A percentile compares a stretch with the other conserved stretches of the same genome.
phyloP scores from a whole-genome alignment of 64 coral and sea anemone genomes.

The Pocillopora damicornis region DNA sequence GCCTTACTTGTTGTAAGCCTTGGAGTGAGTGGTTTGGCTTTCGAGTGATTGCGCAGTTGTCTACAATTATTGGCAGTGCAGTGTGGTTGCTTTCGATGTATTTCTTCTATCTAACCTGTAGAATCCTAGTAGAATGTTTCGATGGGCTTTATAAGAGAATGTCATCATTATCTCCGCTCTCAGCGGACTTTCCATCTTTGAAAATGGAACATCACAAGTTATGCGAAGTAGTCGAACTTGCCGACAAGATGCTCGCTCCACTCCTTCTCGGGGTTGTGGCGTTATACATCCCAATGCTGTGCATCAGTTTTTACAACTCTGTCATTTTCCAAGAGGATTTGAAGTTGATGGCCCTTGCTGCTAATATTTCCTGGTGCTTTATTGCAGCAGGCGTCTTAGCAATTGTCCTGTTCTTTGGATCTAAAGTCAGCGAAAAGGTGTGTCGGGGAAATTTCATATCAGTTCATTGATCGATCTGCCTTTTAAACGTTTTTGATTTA shows the following conservation, averaged over 20 bases:
- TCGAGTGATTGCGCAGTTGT: not conserved
- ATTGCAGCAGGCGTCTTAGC: not conserved
- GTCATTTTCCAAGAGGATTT: not conserved
- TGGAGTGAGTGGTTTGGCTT: conserved; percentile 16
- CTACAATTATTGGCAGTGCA: not conserved
- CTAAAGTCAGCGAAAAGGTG: conserved; percentile 21
- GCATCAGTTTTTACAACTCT: not conserved
- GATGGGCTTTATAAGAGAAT: not conserved
- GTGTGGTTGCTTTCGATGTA: not conserved
- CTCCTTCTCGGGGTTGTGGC: not conserved
- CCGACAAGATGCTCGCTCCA: not conserved
- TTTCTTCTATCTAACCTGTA: not conserved
- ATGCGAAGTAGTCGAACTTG: not conserved
- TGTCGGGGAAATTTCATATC: not conserved
- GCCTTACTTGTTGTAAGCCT: not conserved
- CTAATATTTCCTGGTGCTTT: not conserved
- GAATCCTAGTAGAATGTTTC: not conserved
- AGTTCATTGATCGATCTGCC: not conserved
- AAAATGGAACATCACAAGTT: not conserved
- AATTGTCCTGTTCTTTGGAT: not conserved
- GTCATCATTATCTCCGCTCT: not conserved
- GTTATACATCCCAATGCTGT: not conserved
- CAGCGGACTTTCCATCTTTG: not conserved
- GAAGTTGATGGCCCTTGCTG: not conserved
- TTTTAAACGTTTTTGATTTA: too few species aligned